These are phyloP conservation scores for Sinelater perroti DNA, from an alignment of 2,888 invertebrate species.

Conservation along the genomic window DNA sequence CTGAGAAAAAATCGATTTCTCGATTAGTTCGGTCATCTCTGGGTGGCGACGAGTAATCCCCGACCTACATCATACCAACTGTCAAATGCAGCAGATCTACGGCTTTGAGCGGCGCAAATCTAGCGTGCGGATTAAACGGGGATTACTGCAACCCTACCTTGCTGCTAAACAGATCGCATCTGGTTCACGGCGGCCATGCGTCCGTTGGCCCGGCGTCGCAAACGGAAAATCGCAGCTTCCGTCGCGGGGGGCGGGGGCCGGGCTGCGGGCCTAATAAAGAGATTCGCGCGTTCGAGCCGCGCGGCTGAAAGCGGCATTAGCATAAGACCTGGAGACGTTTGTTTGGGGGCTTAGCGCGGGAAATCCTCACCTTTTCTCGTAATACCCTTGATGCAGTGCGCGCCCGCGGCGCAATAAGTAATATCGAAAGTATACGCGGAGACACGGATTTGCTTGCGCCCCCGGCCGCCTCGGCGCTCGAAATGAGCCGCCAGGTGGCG, in stretches of 20 bases:
- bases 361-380: constrained; percentile 44
- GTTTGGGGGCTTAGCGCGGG: constrained; percentile 40
- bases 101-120: constrained; percentile 41
- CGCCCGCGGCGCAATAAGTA: constrained; percentile 43
- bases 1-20: constrained; percentile 36
- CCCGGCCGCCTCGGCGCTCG: constrained; percentile 22
- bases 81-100: constrained; percentile 42
- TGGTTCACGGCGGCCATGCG: constrained; percentile 22
- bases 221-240: not conserved
- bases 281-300: constrained; percentile 23
- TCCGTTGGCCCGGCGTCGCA: constrained; percentile 3
- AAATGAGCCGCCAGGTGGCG: not conserved
- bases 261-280: too few relatives aligned
- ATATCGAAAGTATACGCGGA: constrained; percentile 39
- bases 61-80: constrained; percentile 45
- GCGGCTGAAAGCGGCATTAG: constrained; percentile 39
- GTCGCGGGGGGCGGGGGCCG: too few relatives aligned
- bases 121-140: constrained; percentile 42
- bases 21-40: constrained; percentile 38
- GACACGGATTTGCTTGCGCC: constrained; percentile 27
- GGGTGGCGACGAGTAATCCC: constrained; percentile 40
- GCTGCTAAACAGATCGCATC: constrained; percentile 35
- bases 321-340: constrained; percentile 38
- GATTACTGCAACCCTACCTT: constrained; percentile 40
- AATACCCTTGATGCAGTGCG: constrained; percentile 43